These are phyloP conservation scores for Carterocephalus palaemon DNA, from an alignment of 2,888 invertebrate species.

Conservation along the genomic window DNA sequence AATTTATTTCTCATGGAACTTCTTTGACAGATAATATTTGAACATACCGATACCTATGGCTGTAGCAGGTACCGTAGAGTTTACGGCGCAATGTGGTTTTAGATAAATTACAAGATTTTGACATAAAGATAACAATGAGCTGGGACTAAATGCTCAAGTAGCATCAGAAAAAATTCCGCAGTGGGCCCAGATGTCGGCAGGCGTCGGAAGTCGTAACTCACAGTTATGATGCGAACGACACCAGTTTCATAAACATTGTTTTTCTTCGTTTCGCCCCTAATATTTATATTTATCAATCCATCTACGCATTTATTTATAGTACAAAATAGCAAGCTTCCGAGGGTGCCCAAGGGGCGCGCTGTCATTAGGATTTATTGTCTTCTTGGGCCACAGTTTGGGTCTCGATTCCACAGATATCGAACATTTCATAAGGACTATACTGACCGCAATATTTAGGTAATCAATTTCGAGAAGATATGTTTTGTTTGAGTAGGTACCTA, in stretches of 20 bases:
- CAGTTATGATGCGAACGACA: conserved; percentile 78
- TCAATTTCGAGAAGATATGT: not conserved
- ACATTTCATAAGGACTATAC: conserved; percentile 46
- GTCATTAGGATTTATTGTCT: conserved; percentile 77
- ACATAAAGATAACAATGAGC: conserved; percentile 26
- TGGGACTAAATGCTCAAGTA: conserved; percentile 22
- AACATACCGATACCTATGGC: too few relatives aligned
- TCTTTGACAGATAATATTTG: conserved; percentile 52
- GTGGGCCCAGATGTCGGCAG: conserved; percentile 67
- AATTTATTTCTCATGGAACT: conserved; percentile 70
- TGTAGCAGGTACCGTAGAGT: too few relatives aligned
- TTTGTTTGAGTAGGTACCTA: too few relatives aligned
- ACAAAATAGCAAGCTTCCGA: conserved; percentile 74
- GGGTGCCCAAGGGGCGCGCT: conserved; percentile 70
- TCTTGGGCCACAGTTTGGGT: conserved; percentile 70
- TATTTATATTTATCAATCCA: conserved; percentile 80
- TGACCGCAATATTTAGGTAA: conserved; percentile 21
- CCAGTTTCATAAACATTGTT: conserved; percentile 79
- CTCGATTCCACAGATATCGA: conserved; percentile 50
- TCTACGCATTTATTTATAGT: conserved; percentile 79
- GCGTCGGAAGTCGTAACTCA: conserved; percentile 78
- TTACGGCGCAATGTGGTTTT: conserved; percentile 7
- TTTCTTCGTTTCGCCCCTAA: conserved; percentile 78
- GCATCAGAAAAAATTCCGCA: conserved; percentile 64
- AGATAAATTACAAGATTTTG: conserved; percentile 17